Evolutionary conservation across 2,113 vertebrate genomes (phyloP).

Genomic region (Tinamus guttatus): DNA sequence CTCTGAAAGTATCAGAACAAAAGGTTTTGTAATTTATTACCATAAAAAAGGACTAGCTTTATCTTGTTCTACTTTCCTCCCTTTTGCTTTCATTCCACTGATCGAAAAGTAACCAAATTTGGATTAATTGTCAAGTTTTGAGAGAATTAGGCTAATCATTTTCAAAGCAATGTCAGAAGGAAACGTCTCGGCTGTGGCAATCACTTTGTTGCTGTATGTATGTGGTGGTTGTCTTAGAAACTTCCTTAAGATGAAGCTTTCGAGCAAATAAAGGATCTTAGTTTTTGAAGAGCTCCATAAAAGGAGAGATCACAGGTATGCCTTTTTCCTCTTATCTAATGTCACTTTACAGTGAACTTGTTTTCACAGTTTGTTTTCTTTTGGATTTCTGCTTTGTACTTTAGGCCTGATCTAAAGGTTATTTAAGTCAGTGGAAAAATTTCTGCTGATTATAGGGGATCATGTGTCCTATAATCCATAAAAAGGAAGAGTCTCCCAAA

Average conservation of each 20-base stretch:
- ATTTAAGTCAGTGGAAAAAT: neutral
- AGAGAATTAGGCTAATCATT: constrained; percentile 39
- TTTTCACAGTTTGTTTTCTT: neutral
- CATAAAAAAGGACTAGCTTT: neutral
- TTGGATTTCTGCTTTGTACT: neutral
- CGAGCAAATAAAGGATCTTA: neutral
- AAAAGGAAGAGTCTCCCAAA: neutral
- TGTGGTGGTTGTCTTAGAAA: neutral
- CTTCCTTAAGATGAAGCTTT: neutral
- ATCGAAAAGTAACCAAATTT: constrained; percentile 6
- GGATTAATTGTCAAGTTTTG: constrained; percentile 32
- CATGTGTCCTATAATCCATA: accelerated
- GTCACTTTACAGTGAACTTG: neutral
- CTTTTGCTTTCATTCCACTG: neutral
- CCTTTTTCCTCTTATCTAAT: neutral
- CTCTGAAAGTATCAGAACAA: neutral
- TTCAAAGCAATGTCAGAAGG: constrained; percentile 32
- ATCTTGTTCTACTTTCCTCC: neutral
- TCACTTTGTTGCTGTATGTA: neutral
- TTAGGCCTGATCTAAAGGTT: neutral
- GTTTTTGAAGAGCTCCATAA: constrained; percentile 1
- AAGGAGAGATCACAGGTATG: constrained; percentile 29
- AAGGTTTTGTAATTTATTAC: neutral
- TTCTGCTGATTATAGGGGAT: neutral
- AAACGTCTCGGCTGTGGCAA: neutral